These are phyloP conservation scores for Spatulosminthurus flaviceps DNA, from an alignment of 2,888 invertebrate species.

Conservation along the genomic window DNA sequence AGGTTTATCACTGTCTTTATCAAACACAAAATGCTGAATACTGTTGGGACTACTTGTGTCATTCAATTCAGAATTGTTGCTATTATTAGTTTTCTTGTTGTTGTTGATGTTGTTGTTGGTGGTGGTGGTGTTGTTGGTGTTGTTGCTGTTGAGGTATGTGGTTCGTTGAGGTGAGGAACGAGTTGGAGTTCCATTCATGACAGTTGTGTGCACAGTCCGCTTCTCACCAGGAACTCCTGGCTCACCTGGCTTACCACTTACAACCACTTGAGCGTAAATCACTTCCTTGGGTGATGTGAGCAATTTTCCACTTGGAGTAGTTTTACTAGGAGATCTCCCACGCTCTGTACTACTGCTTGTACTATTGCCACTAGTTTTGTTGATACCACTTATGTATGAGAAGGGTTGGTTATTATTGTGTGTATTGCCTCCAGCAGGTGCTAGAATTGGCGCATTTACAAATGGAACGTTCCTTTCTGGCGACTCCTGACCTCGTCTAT, in stretches of 20 bases:
- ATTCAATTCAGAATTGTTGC: conserved; percentile 25
- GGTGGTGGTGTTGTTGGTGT: not conserved
- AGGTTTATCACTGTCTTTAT: conserved; percentile 16
- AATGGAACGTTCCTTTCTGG: conserved; percentile 66
- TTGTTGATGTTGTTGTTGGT: conserved; percentile 8
- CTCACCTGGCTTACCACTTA: conserved; percentile 62
- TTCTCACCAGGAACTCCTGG: conserved; percentile 65
- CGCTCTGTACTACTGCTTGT: conserved; percentile 67
- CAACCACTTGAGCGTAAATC: conserved; percentile 80
- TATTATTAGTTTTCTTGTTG: conserved; percentile 6
- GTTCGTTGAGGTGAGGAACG: conserved; percentile 39
- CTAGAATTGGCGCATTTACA: conserved; percentile 61
- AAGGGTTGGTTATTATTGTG: conserved; percentile 82
- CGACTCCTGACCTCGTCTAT: conserved; percentile 65
- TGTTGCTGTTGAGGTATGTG: conserved; percentile 1
- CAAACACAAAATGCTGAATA: conserved; percentile 49
- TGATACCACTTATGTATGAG: conserved; percentile 73
- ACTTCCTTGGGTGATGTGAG: conserved; percentile 67
- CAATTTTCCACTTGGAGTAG: conserved; percentile 47
- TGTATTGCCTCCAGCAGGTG: conserved; percentile 70
- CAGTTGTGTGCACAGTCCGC: conserved; percentile 71
- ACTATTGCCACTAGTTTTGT: not conserved
- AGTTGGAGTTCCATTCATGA: conserved; percentile 63
- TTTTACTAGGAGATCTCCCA: conserved; percentile 64
- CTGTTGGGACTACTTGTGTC: conserved; percentile 37